A percentile compares a stretch with the other conserved stretches of the same genome.
Evolutionary conservation across 2,113 vertebrate genomes (phyloP).

Genomic region (Phasianus colchicus): DNA sequence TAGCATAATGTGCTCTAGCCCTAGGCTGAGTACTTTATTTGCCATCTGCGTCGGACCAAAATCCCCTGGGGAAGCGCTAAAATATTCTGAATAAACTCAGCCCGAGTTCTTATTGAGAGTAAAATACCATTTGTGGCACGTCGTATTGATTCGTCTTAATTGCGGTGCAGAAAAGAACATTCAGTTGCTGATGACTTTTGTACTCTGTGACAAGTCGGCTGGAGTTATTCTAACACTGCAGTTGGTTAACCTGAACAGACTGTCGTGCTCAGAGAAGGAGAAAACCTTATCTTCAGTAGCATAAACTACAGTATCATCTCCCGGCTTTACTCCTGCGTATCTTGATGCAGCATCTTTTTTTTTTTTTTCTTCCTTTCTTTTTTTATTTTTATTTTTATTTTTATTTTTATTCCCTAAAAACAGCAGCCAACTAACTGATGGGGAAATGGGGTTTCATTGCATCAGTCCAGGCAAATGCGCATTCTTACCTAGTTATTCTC

Average conservation of each 20-base stretch:
- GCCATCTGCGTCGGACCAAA: conserved; percentile 98
- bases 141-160: conserved; percentile 91
- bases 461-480: conserved; percentile 46
- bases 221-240: conserved; percentile 81
- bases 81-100: conserved; percentile 93
- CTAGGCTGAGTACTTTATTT: conserved; percentile 99
- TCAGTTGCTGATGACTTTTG: conserved; percentile 88
- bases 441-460: not conserved
- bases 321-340: not conserved
- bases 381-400: not conserved
- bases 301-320: conserved; percentile 27
- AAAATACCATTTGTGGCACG: conserved; percentile 89
- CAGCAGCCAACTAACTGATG: not conserved
- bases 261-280: conserved; percentile 67
- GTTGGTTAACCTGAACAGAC: conserved; percentile 87
- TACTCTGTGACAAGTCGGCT: conserved; percentile 86
- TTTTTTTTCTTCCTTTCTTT: not conserved
- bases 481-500: conserved; percentile 51
- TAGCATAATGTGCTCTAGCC: conserved; percentile 99
- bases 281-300: conserved; percentile 71
- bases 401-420: not conserved
- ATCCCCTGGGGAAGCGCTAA: conserved; percentile 93
- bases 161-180: conserved; percentile 92
- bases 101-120: conserved; percentile 88
- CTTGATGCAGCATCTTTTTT: not conserved